Base-by-base conservation (phyloP, 2,797 vertebrate species). In the Rhynchonycteris naso region DNA sequence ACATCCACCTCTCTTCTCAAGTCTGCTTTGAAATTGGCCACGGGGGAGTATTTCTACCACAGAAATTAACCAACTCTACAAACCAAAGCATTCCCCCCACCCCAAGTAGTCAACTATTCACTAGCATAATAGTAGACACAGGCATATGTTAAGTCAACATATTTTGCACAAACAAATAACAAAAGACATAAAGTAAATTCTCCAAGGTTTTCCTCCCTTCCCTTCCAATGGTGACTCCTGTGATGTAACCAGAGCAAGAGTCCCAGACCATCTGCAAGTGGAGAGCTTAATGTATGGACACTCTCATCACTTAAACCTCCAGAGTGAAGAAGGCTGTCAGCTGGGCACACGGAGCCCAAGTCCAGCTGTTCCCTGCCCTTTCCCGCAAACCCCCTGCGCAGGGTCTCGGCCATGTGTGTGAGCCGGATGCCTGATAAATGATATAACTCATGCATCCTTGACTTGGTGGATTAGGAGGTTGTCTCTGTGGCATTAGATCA, bases 401-500 rank as follows among this genome's bases (percentile, higher is more conserved):
- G 50, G 26, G 50, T 85, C 84, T 90, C 78, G 69, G 69, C 18
- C 7, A 56, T 71, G 35, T n/a, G 9, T 76, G 93, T 76, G 35
- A 72, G 80, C 71, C 82, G 66, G 35, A 78, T 90, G 93, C 87
- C 79, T 93, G 88, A 68, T 80, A 92, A 90, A 50, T 69, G 90
- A 96, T 54, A 88, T 8, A 68, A 74, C 72, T 82, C 58, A 33
- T 88, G 89, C n/a, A 75, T 71, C 82, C 84, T 90, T 78, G 85
- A 10, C 58, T 81, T 69, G 69, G 26, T 38, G 76, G 74, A 87
- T 96, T 38, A 89, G 56, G 88, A 90, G 78, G 74, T 75, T 93
- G 83, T 80, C 87, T 95, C 91, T 84, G 91, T 92, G 50, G 58
- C 72, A 97, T 95, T 96, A 92, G 61, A 69, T 97, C 8, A 33